phyloP scores from a whole-genome alignment of 2,888 invertebrate genomes.

The Lycaena phlaeas region DNA sequence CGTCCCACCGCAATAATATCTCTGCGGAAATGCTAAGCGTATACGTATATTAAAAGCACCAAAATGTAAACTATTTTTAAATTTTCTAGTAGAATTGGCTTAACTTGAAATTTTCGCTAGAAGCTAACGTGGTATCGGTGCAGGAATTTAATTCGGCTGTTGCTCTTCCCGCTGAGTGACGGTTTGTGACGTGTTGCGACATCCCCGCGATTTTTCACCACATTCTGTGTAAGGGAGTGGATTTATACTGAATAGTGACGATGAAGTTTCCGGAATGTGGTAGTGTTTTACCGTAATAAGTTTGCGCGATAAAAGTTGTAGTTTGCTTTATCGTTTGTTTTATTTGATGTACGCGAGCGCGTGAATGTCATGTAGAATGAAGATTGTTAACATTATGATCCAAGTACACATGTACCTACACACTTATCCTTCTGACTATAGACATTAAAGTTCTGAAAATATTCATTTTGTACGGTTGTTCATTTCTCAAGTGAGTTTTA shows the following conservation, averaged over 20 bases:
- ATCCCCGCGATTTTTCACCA: constrained; percentile 28
- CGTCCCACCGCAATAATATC: neutral
- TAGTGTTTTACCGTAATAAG: neutral
- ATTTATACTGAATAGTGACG: neutral
- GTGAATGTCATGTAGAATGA: too few species aligned
- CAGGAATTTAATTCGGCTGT: constrained; percentile 66
- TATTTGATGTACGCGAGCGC: too few species aligned
- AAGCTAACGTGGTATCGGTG: constrained; percentile 27
- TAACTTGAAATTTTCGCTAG: constrained; percentile 33
- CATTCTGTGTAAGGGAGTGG: constrained; percentile 30
- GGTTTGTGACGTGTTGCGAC: constrained; percentile 48
- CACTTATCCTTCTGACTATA: too few species aligned
- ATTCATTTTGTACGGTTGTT: too few species aligned
- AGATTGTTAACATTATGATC: too few species aligned
- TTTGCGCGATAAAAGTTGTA: too few species aligned
- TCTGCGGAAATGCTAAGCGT: too few species aligned
- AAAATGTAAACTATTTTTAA: constrained; percentile 10
- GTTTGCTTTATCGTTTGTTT: too few species aligned
- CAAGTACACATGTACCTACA: too few species aligned
- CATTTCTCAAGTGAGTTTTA: too few species aligned
- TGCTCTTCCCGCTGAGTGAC: constrained; percentile 44
- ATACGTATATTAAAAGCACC: too few species aligned
- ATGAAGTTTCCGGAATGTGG: neutral
- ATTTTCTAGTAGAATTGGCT: constrained; percentile 6
- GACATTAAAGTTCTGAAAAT: too few species aligned